Evolutionary conservation across 2,888 invertebrate species (phyloP).

Genomic region (Amiota minor): DNA sequence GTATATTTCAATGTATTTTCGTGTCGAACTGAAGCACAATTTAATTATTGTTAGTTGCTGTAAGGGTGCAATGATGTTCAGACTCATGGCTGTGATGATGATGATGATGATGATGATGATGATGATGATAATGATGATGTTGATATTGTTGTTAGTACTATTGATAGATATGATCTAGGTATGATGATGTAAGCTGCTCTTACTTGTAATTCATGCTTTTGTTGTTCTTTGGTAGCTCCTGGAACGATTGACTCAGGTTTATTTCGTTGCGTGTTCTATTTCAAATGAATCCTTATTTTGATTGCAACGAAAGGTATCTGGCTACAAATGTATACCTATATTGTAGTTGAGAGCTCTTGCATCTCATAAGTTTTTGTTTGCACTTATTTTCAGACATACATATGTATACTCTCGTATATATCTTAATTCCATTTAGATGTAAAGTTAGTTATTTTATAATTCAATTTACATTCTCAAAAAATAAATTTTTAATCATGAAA

Average conservation of each 20-base stretch:
- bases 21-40: neutral
- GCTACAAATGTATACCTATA: neutral
- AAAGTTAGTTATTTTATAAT: conserved; percentile 25
- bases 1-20: neutral
- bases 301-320: too few species aligned
- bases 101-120: neutral
- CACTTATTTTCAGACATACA: neutral
- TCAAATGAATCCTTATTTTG: neutral
- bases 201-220: neutral
- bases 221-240: neutral
- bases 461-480: conserved; percentile 28
- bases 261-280: neutral
- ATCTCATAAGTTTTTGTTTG: neutral
- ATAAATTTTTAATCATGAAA: conserved; percentile 18
- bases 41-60: neutral
- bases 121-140: neutral
- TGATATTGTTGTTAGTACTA: conserved; percentile 9
- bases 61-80: neutral
- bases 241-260: neutral
- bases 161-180: conserved; percentile 24
- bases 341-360: neutral
- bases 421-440: conserved; percentile 27
- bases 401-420: conserved; percentile 3
- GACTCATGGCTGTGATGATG: neutral
- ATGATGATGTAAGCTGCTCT: conserved; percentile 19